phyloP scores from a whole-genome alignment of 2,797 vertebrate species.

The Aulostomus chinensis region DNA sequence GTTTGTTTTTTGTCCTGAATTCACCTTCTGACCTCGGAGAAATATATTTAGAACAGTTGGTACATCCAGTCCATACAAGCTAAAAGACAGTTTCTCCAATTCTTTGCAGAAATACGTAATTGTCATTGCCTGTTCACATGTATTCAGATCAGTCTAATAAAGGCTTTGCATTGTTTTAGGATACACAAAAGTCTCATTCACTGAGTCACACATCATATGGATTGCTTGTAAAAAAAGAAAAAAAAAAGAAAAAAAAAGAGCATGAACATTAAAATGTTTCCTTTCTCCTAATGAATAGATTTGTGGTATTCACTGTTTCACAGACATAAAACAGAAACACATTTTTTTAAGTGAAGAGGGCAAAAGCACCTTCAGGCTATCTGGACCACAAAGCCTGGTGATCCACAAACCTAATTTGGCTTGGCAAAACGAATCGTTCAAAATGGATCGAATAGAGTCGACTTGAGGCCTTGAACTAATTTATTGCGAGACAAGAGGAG shows the following conservation, averaged over 20 bases:
- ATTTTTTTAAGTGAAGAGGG: conserved; percentile 56
- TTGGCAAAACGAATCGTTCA: conserved; percentile 74
- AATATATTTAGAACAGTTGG: not conserved
- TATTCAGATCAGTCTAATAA: conserved; percentile 13
- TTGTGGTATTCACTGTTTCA: conserved; percentile 45
- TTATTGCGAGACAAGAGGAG: conserved; percentile 50
- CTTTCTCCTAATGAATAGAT: conserved; percentile 45
- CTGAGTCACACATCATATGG: conserved; percentile 33
- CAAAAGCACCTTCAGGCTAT: conserved; percentile 62
- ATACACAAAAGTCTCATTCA: conserved; percentile 52
- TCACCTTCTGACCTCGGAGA: too few relatives aligned
- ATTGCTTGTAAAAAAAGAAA: conserved; percentile 15
- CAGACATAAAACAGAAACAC: conserved; percentile 41
- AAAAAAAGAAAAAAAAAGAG: conserved; percentile 35
- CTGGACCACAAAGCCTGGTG: conserved; percentile 62
- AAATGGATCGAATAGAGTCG: conserved; percentile 62
- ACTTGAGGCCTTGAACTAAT: conserved; percentile 50
- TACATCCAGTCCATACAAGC: not conserved
- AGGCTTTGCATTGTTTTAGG: conserved; percentile 25
- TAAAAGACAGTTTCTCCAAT: too few relatives aligned
- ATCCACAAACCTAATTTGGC: conserved; percentile 70
- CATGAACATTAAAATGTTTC: conserved; percentile 46
- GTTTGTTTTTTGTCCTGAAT: not conserved
- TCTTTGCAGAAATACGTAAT: too few relatives aligned
- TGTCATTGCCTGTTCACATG: not conserved